Base-by-base conservation (phyloP, 2,113 vertebrate species). In the Meleagris gallopavo region DNA sequence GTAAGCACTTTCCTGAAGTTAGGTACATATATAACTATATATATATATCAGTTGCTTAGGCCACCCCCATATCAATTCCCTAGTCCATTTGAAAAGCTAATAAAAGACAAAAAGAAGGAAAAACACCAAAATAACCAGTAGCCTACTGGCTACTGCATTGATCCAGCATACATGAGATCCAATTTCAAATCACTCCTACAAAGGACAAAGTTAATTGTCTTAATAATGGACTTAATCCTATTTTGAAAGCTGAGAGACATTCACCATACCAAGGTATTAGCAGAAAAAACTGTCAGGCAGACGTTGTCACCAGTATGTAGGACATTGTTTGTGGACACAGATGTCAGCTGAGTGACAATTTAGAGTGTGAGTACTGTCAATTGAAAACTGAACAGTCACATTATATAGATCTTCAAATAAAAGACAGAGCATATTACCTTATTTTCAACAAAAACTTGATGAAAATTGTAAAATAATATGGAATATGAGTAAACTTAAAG, bases 131-230 rank as follows among this genome's bases (percentile, higher is more conserved):
- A 83, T 55, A 71, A 80, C 40, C 30, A 48, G 18, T 48, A 83
- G 22, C 22, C 45, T 54, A 10, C 36, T 58, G 10, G 55, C 78
- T 86, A n/a, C 41, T 38, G 64, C 25, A 25, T n/a, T 79, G 40
- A 83, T 8, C 11, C 7, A 9, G 24, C 1, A 0, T 19, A 4
- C 13, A 13, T 29, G 8, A 75, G 40, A 50, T 29, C 1, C 0
- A 24, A n/a, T 70, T 86, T 86, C 25, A 79, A 66, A 43, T 48
- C 20, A 62, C 27, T 70, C 48, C 36, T 54, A 22, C 14, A 15
- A 14, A 65, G 50, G 19, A 65, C 55, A 75, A 61, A 20, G 6
- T 8, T 50, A 66, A 65, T 4, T 66, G 16, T 10, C 54, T 77
- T 92, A 77, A 27, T 43, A 18, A 77, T 70, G 11, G 13, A 4